Conservation (phyloP, 2,113 vertebrate species). For the Semicossyphus pulcher region DNA sequence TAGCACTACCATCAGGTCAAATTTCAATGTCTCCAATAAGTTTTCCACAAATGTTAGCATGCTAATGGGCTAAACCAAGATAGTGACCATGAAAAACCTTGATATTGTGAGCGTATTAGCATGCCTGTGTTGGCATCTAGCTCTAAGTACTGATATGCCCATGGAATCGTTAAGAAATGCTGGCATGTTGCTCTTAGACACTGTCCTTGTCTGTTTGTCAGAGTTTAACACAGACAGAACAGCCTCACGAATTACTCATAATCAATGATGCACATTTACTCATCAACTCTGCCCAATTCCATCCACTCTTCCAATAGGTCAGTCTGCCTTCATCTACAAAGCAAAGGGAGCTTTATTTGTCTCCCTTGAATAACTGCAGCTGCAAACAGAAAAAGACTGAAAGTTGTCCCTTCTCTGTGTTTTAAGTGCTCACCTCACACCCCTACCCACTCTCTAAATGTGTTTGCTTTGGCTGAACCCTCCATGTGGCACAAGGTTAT, state of each 20-base stretch:
- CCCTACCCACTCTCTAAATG: neutral
- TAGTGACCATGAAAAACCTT: too few species aligned
- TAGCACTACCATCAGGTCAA: too few species aligned
- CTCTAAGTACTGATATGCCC: too few species aligned
- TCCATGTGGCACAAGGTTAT: slow-evolving; percentile 28
- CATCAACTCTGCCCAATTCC: slow-evolving; percentile 1
- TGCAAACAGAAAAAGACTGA: neutral
- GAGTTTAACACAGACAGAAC: neutral
- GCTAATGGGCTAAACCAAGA: too few species aligned
- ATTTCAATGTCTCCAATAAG: too few species aligned
- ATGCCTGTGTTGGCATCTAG: too few species aligned
- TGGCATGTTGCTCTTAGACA: too few species aligned
- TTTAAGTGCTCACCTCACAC: slow-evolving; percentile 14
- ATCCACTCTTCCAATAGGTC: slow-evolving; percentile 16
- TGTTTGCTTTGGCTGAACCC: slow-evolving; percentile 33
- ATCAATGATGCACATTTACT: slow-evolving; percentile 1
- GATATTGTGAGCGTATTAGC: too few species aligned
- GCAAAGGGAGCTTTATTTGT: neutral
- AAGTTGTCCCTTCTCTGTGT: neutral
- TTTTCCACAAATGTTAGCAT: too few species aligned
- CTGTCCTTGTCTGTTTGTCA: too few species aligned
- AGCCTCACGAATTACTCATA: neutral
- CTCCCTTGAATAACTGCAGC: neutral
- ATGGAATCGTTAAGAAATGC: too few species aligned
- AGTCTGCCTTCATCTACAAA: neutral